A percentile compares a stretch with the other conserved stretches of the same genome.
phyloP scores from a whole-genome alignment of 2,113 vertebrate genomes.

The Platichthys stellatus region DNA sequence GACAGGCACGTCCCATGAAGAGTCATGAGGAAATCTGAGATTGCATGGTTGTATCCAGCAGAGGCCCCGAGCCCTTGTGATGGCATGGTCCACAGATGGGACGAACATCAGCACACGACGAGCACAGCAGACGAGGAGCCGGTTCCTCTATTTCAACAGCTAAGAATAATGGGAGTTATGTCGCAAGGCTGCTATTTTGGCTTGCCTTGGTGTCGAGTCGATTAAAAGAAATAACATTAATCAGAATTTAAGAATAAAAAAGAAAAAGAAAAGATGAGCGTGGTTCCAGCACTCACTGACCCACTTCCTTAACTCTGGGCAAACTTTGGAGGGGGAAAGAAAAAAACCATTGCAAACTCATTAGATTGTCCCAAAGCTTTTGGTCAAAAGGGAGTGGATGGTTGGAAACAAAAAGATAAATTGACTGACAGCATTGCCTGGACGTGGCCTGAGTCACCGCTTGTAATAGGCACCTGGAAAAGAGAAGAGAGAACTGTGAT shows the following conservation, averaged over 20 bases:
- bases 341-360: conserved; percentile 40
- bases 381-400: conserved; percentile 52
- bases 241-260: conserved; percentile 23
- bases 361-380: conserved; percentile 62
- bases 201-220: conserved; percentile 45
- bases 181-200: conserved; percentile 46
- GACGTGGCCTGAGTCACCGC: conserved; percentile 79
- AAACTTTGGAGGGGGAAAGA: conserved; percentile 22
- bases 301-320: conserved; percentile 24
- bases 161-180: conserved; percentile 27
- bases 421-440: conserved; percentile 58
- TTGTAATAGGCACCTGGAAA: conserved; percentile 83
- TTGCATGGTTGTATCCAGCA: conserved; percentile 48
- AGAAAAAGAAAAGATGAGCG: conserved; percentile 13
- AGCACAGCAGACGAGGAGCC: conserved; percentile 31
- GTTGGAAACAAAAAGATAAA: conserved; percentile 59
- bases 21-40: conserved; percentile 31
- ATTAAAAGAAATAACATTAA: conserved; percentile 49
- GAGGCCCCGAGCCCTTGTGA: conserved; percentile 58
- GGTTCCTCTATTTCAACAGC: conserved; percentile 34
- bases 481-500: conserved; percentile 10
- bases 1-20: conserved; percentile 54
- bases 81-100: conserved; percentile 30
- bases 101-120: conserved; percentile 33
- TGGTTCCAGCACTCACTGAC: conserved; percentile 47